Evolutionary conservation across 2,888 invertebrate genomes (phyloP), one percentile per base, ranked within the genome.

Genomic region (Serripes groenlandicus): DNA sequence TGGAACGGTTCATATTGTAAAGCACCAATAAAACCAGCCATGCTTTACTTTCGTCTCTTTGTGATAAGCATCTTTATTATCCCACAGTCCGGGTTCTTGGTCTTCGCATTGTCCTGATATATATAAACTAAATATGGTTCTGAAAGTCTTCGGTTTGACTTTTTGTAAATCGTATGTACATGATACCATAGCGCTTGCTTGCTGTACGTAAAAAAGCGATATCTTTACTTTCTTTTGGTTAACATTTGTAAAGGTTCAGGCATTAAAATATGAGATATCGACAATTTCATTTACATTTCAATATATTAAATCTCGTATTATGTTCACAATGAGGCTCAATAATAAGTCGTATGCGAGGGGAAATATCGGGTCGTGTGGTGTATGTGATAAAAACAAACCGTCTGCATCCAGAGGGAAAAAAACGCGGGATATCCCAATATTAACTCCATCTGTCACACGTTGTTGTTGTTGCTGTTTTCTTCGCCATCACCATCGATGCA

Each of bases 391-490:
- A 26, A 56, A 62, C 30, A 15, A 32, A n/a, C 15, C 23, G 66
- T 66, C 30, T 28, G 66, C 15, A 62, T 34, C n/a, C n/a, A 32
- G 34, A 32, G 62, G 18, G 34, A 52, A 62, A n/a, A 66, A 66
- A 66, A 28, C 66, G 66, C 66, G 66, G 66, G 66, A 66, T 66
- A 66, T 66, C 66, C 66, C 66, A 42, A 42, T 66, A n/a, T n/a
- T n/a, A 66, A 15, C 37, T n/a, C 28, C 35, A 7, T 42, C 42
- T 37, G n/a, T 66, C 66, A 42, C 26, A 37, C 21, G 42, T 26
- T 28, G 42, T 7, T 66, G 66, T 35, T 28, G 26, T 35, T 21
- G n/a, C n/a, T n/a, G n/a, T n/a, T n/a, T n/a, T n/a, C n/a, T n/a
- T n/a, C n/a, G n/a, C n/a, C n/a, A n/a, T n/a, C n/a, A n/a, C n/a